Evolutionary conservation across 2,797 vertebrate genomes (phyloP), one percentile per base, ranked within the genome.

Genomic region (Agapornis canus): DNA sequence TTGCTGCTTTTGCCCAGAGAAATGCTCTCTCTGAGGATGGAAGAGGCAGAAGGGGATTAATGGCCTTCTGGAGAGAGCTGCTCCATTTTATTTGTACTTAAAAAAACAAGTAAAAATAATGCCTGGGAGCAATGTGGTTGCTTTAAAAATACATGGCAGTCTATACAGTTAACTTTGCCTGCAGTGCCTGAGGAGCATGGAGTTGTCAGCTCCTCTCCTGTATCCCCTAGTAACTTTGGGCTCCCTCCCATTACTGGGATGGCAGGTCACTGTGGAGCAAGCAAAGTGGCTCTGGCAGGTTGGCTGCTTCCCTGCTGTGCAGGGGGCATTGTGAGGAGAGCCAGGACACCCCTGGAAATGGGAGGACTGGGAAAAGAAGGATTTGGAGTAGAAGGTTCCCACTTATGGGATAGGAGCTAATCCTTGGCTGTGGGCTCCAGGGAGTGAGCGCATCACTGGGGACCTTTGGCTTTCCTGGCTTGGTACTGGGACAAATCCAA

Each of bases 41-140:
- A 82, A 90, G 89, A 88, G 94, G 92, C 93, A 92, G 92, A 89
- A 48, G 76, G 96, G 91, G 87, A 92, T 95, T 93, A 93, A 91
- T 76, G 75, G 89, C 89, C 79, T 95, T 92, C 59, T 94, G 79
- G 89, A 94, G 79, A 82, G 42, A 96, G 79, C 57, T 80, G 84
- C 83, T 85, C 43, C 22, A 2, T 81, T 78, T 77, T 23, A 82
- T 69, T 81, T 82, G 76, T 82, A 25, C 40, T 87, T 43, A 14
- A 82, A 84, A 84, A 79, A 40, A 3, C 32, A 32, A 39, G 20
- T 40, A 66, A 49, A 52, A 64, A 35, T 19, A 2, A 19, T 59
- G 92, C 52, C 82, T 82, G 56, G 66, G 27, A 95, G 93, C 66
- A 25, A 77, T 35, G 66, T 56, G 70, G 16, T 72, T 91, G 25